Conservation (phyloP, 2,888 invertebrate genomes). For the Nephrotoma flavescens region DNA sequence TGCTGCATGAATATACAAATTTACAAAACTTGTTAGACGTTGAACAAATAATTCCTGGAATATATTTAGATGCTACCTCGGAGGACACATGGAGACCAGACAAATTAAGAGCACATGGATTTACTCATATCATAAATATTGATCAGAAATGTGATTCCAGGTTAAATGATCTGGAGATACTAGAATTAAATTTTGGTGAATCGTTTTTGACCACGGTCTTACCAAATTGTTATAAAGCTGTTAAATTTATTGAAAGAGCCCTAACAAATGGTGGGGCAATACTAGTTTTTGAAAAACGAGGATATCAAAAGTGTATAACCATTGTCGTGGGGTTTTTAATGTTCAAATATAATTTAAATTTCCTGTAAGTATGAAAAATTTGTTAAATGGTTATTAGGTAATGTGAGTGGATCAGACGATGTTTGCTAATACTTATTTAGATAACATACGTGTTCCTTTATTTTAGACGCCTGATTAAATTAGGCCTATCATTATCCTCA, state of each 20-base stretch:
- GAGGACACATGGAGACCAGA: conserved; percentile 19
- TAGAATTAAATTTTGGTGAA: conserved; percentile 22
- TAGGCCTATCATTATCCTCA: no score
- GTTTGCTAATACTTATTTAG: no score
- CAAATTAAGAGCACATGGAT: conserved; percentile 18
- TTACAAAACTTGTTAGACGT: conserved; percentile 6
- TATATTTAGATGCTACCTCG: conserved; percentile 19
- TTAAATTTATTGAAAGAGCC: conserved; percentile 21
- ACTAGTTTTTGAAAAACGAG: conserved; percentile 21
- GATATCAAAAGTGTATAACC: conserved; percentile 22
- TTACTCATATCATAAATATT: conserved; percentile 22
- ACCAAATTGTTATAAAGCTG: conserved; percentile 23
- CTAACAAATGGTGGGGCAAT: conserved; percentile 18
- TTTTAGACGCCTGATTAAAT: no score
- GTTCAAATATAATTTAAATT: conserved; percentile 23
- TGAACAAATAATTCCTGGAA: conserved; percentile 20
- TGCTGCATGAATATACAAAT: background rate
- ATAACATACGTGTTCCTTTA: no score
- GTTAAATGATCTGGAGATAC: conserved; percentile 3
- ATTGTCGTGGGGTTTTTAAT: conserved; percentile 23
- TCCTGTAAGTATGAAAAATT: conserved; percentile 17
- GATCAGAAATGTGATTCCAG: conserved; percentile 12
- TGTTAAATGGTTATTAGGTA: background rate
- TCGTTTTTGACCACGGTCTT: conserved; percentile 21
- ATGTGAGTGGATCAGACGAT: no score